Percentiles rank a stretch among this genome's conserved stretches.
phyloP scores from a whole-genome alignment of 2,888 invertebrate genomes.

The Eumacrocentrus americanus region DNA sequence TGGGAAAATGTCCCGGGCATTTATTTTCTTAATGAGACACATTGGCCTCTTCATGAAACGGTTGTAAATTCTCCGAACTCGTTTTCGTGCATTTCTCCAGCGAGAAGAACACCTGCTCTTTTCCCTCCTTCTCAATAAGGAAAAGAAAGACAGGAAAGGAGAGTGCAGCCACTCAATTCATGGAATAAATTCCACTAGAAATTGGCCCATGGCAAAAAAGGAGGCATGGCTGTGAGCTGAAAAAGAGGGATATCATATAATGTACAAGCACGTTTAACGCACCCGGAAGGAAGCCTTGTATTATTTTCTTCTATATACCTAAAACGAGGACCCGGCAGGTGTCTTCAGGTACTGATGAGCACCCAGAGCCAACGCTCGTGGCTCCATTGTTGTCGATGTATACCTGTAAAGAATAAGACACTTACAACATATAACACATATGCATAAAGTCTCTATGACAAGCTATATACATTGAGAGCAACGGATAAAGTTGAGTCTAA shows the following conservation, averaged over 20 bases:
- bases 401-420: no score
- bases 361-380: background rate
- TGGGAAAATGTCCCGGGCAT: no score
- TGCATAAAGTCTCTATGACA: no score
- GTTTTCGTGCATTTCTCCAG: no score
- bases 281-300: background rate
- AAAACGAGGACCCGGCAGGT: background rate
- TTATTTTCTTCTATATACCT: background rate
- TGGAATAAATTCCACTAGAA: background rate
- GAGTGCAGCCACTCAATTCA: background rate
- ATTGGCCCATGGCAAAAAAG: background rate
- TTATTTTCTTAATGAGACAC: no score
- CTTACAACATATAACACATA: no score
- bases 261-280: background rate
- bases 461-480: no score
- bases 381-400: background rate
- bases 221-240: background rate
- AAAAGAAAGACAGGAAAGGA: background rate
- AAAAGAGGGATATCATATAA: background rate
- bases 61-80: no score
- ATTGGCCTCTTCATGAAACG: no score
- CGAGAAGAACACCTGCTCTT: slow-evolving; percentile 2
- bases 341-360: background rate
- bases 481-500: no score
- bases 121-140: background rate